Base-by-base conservation (phyloP, 1,140 invertebrate genomes). In the Pachyrhynchus sulphureomaculatus region DNA sequence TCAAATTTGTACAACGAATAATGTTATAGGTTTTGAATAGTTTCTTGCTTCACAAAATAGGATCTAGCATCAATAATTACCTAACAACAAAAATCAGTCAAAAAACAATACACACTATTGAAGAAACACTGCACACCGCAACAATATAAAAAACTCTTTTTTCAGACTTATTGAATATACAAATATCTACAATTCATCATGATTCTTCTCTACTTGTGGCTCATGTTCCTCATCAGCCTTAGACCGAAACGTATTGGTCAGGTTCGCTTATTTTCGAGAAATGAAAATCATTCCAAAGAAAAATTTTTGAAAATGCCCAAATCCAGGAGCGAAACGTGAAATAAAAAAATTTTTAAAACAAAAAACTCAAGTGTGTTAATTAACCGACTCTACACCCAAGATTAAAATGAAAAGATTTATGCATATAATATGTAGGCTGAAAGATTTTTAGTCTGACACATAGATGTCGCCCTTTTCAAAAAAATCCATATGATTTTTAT, bases 381-480 rank as follows among this genome's bases (percentile, higher is more conserved):
- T 81, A 23, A 85, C 81, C 39, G 84, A 83, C 49, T 84, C 86
- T 34, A 86, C 83, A 29, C 83, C 81, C n/a, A n/a, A n/a, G n/a
- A n/a, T n/a, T n/a, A n/a, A n/a, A n/a, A n/a, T n/a, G n/a, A n/a
- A n/a, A n/a, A n/a, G n/a, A n/a, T n/a, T n/a, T n/a, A n/a, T n/a
- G n/a, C n/a, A n/a, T n/a, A n/a, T n/a, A n/a, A n/a, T n/a, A n/a
- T n/a, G n/a, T n/a, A n/a, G n/a, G n/a, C n/a, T n/a, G n/a, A n/a
- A n/a, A n/a, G n/a, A n/a, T n/a, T n/a, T n/a, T n/a, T n/a, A n/a
- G n/a, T n/a, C n/a, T n/a, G n/a, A n/a, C n/a, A n/a, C n/a, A n/a
- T n/a, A n/a, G n/a, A n/a, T n/a, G n/a, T n/a, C n/a, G n/a, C n/a
- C n/a, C n/a, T n/a, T n/a, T n/a, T n/a, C n/a, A n/a, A n/a, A n/a